Evolutionary conservation across 2,888 invertebrate genomes (phyloP), one percentile per base, ranked within the genome.

Genomic region (Taphrorychus bicolor): DNA sequence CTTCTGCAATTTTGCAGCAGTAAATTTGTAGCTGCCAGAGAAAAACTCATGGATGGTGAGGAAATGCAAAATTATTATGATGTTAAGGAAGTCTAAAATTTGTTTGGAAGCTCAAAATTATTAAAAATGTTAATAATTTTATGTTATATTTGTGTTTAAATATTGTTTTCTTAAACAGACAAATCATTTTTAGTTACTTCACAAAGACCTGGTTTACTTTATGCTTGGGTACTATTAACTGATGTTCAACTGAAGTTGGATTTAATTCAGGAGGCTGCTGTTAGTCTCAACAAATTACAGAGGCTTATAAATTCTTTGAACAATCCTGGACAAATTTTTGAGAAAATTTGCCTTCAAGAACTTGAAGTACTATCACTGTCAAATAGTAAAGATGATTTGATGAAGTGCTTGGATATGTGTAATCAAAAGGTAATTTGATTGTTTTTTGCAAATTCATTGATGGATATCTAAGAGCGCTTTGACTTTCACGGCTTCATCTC

Each of bases 1-100:
- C 7, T 58, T 11, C 77, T 86, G 60, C 78, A 82, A 16, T 87
- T 83, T 78, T 81, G 85, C 16, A 81, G 84, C 52, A 81, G 85
- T 18, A 82, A 87, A 63, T 86, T 85, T 73, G 76, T 87, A 17
- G 85, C 87, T 69, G 87, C 91, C 0, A 82, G 85, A 70, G 84
- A 86, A 63, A 73, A 83, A 70, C 78, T 87, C 11, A 79, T 82
- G 52, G 79, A 80, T 76, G 81, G 82, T 83, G 76, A 68, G 69
- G 68, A 54, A 42, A 53, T 2, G 3, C 7, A 32, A 11, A 60
- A 52, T 17, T 21, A 21, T n/a, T 4, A 2, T 2, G 9, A 51
- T 22, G n/a, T n/a, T n/a, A n/a, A n/a, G n/a, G n/a, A n/a, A n/a
- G n/a, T n/a, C n/a, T n/a, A n/a, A n/a, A n/a, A n/a, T n/a, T n/a